Evolutionary conservation across 2,797 vertebrate genomes (phyloP).

Genomic region (Hoplostethus atlanticus): DNA sequence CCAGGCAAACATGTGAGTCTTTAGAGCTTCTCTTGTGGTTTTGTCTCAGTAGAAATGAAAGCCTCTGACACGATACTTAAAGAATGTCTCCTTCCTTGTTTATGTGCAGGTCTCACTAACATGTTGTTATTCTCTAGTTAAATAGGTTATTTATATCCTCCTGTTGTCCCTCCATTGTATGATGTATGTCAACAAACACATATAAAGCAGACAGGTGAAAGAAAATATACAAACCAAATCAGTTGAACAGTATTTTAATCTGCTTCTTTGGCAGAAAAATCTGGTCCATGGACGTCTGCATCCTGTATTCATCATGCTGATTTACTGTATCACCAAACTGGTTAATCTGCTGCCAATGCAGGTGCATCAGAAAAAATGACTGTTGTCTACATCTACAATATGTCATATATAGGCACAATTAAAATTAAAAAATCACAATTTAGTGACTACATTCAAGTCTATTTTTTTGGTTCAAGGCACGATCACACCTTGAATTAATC

Average conservation of each 20-base stretch:
- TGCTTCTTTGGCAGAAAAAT: constrained; percentile 15
- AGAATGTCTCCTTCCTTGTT: constrained; percentile 24
- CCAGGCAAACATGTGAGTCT: constrained; percentile 5
- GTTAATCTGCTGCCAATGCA: constrained; percentile 33
- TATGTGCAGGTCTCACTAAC: constrained; percentile 7
- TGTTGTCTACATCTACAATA: background rate
- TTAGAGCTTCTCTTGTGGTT: constrained; percentile 25
- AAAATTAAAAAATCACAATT: constrained; percentile 15
- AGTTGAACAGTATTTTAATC: constrained; percentile 48
- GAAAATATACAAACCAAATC: constrained; percentile 53
- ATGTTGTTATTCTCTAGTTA: constrained; percentile 14
- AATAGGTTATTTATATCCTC: constrained; percentile 30
- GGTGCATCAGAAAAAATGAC: constrained; percentile 23
- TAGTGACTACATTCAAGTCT: background rate
- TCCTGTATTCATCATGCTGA: constrained; percentile 47
- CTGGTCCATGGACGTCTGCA: constrained; percentile 28
- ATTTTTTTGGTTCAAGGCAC: background rate
- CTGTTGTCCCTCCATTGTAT: constrained; percentile 27
- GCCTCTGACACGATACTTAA: constrained; percentile 32
- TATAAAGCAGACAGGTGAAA: constrained; percentile 30
- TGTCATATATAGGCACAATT: constrained; percentile 42
- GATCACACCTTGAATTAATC: constrained; percentile 25
- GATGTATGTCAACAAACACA: constrained; percentile 49
- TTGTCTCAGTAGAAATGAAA: constrained; percentile 38
- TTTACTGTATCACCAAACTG: constrained; percentile 39